These are phyloP conservation scores for Epinephelus awoara DNA, from an alignment of 2,797 vertebrate species.

Conservation along the genomic window DNA sequence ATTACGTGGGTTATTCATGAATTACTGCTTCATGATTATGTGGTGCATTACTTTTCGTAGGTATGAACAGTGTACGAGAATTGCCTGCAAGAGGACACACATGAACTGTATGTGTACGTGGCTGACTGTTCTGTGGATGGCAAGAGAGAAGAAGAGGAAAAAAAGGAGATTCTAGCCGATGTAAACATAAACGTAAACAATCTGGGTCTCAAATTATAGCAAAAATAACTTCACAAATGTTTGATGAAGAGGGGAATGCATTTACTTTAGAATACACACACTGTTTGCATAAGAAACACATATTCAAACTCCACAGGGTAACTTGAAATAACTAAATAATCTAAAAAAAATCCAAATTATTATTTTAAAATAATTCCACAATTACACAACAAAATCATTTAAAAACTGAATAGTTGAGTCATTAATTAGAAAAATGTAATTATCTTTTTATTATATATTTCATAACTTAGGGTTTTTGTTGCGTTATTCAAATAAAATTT, in stretches of 20 bases:
- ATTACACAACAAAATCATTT: background rate
- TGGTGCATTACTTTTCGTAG: too few relatives aligned
- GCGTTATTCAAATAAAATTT: background rate
- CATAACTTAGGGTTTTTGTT: background rate
- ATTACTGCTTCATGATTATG: too few relatives aligned
- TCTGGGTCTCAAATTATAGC: background rate
- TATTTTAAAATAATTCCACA: background rate
- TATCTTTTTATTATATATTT: background rate
- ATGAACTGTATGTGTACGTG: background rate
- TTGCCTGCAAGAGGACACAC: background rate
- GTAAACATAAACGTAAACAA: background rate
- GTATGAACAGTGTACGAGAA: too few relatives aligned
- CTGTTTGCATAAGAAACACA: too few relatives aligned
- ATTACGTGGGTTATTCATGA: too few relatives aligned
- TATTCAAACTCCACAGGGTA: too few relatives aligned
- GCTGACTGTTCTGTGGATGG: background rate
- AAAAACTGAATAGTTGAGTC: conserved; percentile 6
- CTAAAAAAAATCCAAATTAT: too few relatives aligned
- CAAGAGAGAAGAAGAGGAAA: too few relatives aligned
- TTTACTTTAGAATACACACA: background rate
- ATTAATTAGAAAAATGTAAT: background rate
- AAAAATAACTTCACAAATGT: background rate
- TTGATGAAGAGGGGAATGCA: background rate
- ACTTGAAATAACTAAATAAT: too few relatives aligned
- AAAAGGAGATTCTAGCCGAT: background rate